Evolutionary conservation across 2,797 vertebrate genomes (phyloP), one percentile per base, ranked within the genome.

Genomic region (Coccyzus lansbergi): DNA sequence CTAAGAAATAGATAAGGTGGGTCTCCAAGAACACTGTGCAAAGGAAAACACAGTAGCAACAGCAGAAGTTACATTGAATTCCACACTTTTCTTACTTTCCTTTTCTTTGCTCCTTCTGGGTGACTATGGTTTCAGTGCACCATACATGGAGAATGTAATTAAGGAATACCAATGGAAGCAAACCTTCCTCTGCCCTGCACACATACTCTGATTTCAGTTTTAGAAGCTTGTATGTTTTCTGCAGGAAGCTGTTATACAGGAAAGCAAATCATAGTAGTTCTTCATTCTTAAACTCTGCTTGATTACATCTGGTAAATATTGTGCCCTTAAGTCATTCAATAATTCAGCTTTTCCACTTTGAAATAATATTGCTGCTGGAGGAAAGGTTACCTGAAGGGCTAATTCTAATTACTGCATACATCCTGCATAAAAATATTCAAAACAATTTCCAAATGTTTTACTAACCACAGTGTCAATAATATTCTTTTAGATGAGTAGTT

Each of bases 371-470:
- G 88, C 71, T 92, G 80, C 34, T 81, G 62, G 64, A 92, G 46
- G 68, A 91, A 96, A 95, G 63, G 49, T 88, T 95, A 94, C 93
- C 97, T 95, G 91, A 68, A 96, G 94, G 96, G 75, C 63, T 83
- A 92, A 58, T 91, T 96, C 93, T 96, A 95, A 97, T 97, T 95
- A 96, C 84, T 94, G 62, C 86, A 94, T 93, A 52, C 65, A 82
- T 89, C 62, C 90, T 78, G 82, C 88, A 96, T 87, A 95, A 95
- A 94, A 95, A 92, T 89, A 95, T 85, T 82, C 70, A 58, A 72
- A 94, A 91, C 87, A 82, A 83, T 96, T 95, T 96, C 82, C 80
- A 86, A 88, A 86, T 88, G 64, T 92, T 97, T 95, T 95, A 94
- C 80, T 59, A 94, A 69, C 22, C 49, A 90, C 63, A 69, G 29